Evolutionary conservation across 2,113 vertebrate genomes (phyloP).

Genomic region (Callospermophilus lateralis): DNA sequence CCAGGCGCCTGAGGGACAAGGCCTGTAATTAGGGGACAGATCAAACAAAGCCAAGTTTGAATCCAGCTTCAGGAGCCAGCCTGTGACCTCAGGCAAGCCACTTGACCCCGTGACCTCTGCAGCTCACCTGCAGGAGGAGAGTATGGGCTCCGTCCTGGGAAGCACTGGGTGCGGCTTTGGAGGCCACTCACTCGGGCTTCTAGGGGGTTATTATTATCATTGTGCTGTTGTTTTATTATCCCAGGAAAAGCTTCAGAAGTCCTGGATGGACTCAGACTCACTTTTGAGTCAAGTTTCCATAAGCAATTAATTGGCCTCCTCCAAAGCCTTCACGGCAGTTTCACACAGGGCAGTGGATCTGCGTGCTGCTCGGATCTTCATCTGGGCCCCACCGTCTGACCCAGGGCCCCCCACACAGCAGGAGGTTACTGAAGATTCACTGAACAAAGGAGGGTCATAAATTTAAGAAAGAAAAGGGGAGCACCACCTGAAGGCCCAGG

Average conservation of each 20-base stretch:
- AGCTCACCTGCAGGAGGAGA: background rate
- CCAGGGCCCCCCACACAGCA: background rate
- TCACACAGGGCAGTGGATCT: background rate
- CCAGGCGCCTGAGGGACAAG: accelerated
- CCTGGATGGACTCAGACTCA: background rate
- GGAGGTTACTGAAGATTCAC: background rate
- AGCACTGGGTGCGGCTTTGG: accelerated
- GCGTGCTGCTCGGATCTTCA: background rate
- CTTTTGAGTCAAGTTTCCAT: background rate
- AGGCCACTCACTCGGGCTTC: accelerated
- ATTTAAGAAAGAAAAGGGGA: background rate
- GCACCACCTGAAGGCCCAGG: accelerated
- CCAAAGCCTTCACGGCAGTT: background rate
- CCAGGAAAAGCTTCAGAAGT: background rate
- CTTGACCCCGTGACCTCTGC: background rate
- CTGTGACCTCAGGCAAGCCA: background rate
- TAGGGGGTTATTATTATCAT: no score
- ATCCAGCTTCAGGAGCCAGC: background rate
- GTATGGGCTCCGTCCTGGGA: background rate
- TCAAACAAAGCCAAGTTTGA: background rate
- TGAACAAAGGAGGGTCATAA: background rate
- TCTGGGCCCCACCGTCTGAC: background rate
- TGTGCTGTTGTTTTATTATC: accelerated
- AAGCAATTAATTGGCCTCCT: background rate
- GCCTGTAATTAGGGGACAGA: background rate